Conservation (phyloP, 2,888 invertebrate species). For the Eudasyphora cyanicolor region DNA sequence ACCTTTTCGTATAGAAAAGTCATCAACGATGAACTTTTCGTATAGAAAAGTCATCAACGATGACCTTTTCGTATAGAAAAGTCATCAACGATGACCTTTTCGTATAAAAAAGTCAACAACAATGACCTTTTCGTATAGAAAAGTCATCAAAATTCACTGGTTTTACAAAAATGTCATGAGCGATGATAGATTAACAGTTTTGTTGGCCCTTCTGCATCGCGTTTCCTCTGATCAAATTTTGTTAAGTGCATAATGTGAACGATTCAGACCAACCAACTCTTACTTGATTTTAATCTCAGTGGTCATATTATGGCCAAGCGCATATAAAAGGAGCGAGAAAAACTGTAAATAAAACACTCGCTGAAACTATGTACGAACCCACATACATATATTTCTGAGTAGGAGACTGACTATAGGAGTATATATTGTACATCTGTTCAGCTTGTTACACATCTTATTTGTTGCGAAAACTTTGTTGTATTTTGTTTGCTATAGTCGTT, state of each 20-base stretch:
- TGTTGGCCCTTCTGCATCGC: too few species aligned
- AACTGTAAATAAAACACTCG: slow-evolving; percentile 41
- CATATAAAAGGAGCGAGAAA: background rate
- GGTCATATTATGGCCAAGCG: slow-evolving; percentile 53
- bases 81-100: too few species aligned
- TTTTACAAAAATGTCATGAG: background rate
- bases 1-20: too few species aligned
- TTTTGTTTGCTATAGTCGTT: background rate
- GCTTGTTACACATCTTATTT: slow-evolving; percentile 51
- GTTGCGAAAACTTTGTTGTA: slow-evolving; percentile 16
- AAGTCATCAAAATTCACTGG: background rate
- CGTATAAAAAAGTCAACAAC: too few species aligned
- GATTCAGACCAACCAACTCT: background rate
- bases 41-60: too few species aligned
- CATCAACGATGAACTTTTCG: too few species aligned
- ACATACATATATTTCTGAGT: background rate
- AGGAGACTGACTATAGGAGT: background rate
- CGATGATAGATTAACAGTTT: background rate
- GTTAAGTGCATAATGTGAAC: background rate
- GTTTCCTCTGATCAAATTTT: background rate
- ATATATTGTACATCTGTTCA: slow-evolving; percentile 52
- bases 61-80: too few species aligned
- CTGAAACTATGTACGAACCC: slow-evolving; percentile 4
- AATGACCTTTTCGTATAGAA: too few species aligned
- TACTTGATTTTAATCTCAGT: slow-evolving; percentile 52